Evolutionary conservation across 1,140 invertebrate genomes (phyloP).

Genomic region (Nomia melanderi): DNA sequence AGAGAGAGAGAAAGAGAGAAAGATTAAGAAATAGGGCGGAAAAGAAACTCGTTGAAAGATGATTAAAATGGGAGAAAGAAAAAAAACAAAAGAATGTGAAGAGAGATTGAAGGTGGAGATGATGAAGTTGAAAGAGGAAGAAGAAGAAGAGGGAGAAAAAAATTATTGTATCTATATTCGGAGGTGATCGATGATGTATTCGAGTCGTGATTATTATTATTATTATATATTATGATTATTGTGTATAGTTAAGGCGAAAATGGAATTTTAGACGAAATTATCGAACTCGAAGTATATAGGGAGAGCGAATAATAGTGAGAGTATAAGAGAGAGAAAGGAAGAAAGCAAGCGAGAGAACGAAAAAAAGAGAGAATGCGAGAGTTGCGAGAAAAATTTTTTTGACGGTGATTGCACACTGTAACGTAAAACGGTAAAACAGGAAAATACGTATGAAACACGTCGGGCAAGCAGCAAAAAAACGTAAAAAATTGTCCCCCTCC

Average conservation of each 20-base stretch:
- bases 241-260: conserved; percentile 79
- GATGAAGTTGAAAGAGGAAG: conserved; percentile 51
- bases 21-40: background rate
- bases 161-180: conserved; percentile 81
- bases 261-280: conserved; percentile 77
- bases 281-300: conserved; percentile 66
- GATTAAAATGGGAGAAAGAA: background rate
- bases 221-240: conserved; percentile 71
- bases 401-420: conserved; percentile 79
- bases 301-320: conserved; percentile 53
- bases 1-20: no score
- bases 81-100: background rate
- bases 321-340: conserved; percentile 35
- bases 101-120: conserved; percentile 42
- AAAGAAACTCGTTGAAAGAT: conserved; percentile 58
- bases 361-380: conserved; percentile 49
- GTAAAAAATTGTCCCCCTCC: conserved; percentile 65
- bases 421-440: conserved; percentile 13
- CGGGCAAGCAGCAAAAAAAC: conserved; percentile 73
- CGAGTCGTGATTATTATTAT: conserved; percentile 78
- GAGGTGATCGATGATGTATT: conserved; percentile 80
- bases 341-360: conserved; percentile 29
- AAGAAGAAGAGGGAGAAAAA: conserved; percentile 60
- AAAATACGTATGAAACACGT: conserved; percentile 34
- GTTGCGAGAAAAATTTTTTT: conserved; percentile 56